These are phyloP conservation scores for Chaenocephalus aceratus DNA, from an alignment of 2,113 vertebrate genomes.

Conservation along the genomic window DNA sequence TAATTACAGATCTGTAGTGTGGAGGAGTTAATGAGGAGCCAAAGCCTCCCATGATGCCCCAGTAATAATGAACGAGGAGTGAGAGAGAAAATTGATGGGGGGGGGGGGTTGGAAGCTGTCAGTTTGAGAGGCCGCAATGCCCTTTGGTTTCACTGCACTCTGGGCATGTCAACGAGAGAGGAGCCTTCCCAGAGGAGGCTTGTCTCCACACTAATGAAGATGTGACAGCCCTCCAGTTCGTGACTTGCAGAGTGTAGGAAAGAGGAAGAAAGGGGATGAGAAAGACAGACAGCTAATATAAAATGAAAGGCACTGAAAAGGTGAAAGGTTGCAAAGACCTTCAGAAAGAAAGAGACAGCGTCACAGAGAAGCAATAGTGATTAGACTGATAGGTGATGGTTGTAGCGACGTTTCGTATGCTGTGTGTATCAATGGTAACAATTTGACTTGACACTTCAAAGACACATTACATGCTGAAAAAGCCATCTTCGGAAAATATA, in stretches of 20 bases:
- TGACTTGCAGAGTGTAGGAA: constrained; percentile 60
- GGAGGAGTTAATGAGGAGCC: constrained; percentile 82
- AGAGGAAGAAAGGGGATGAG: constrained; percentile 45
- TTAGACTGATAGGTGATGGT: constrained; percentile 30
- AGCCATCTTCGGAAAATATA: not conserved
- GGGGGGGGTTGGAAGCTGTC: constrained; percentile 71
- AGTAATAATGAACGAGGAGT: constrained; percentile 80
- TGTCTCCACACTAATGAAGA: constrained; percentile 82
- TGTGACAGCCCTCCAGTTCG: constrained; percentile 75
- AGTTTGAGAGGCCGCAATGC: constrained; percentile 78
- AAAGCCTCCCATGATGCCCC: constrained; percentile 80
- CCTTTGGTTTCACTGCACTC: constrained; percentile 80
- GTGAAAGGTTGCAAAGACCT: constrained; percentile 59
- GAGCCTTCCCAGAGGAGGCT: constrained; percentile 76
- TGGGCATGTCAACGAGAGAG: constrained; percentile 78
- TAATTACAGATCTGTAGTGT: constrained; percentile 82
- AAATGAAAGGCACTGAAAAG: constrained; percentile 68
- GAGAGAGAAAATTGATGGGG: constrained; percentile 39
- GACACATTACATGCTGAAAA: constrained; percentile 5
- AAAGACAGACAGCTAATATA: constrained; percentile 60
- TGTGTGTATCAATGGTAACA: constrained; percentile 6
- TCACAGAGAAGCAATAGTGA: constrained; percentile 36
- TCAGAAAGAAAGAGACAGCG: constrained; percentile 48
- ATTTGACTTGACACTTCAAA: not conserved
- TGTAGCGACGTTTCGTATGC: constrained; percentile 13